These are phyloP conservation scores for Corythornis vintsioides DNA, from an alignment of 2,113 vertebrate genomes.

Conservation along the genomic window DNA sequence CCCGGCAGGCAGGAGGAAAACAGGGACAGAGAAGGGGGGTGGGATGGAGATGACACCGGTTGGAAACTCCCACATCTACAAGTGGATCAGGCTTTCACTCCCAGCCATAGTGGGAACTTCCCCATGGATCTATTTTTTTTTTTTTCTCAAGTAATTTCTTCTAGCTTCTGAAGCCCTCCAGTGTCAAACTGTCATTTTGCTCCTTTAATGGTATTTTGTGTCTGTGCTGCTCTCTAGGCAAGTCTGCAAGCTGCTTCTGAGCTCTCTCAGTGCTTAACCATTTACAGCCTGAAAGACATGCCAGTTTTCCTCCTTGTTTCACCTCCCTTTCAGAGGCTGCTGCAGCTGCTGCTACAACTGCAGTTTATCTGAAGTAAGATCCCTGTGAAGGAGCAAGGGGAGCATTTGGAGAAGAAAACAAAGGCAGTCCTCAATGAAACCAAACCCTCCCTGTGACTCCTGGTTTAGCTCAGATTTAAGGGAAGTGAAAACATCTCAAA, in stretches of 20 bases:
- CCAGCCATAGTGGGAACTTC: neutral
- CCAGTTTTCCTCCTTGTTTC: neutral
- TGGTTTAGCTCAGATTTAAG: neutral
- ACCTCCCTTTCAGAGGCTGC: neutral
- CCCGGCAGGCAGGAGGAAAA: neutral
- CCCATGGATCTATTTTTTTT: neutral
- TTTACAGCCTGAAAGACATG: neutral
- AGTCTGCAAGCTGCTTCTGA: neutral
- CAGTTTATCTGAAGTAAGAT: neutral
- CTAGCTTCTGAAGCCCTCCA: slow-evolving; percentile 34
- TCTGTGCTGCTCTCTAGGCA: neutral
- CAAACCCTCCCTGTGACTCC: neutral
- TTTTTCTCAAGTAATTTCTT: neutral
- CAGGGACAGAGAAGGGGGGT: neutral
- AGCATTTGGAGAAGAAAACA: neutral
- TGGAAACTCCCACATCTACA: neutral
- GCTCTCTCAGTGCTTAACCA: neutral
- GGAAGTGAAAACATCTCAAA: neutral
- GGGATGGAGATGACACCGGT: neutral
- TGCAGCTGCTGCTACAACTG: neutral
- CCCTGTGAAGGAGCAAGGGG: rapidly evolving
- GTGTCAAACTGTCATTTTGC: slow-evolving; percentile 52
- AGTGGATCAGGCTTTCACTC: neutral
- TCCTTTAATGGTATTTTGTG: slow-evolving; percentile 34
- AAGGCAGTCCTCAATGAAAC: neutral